Evolutionary conservation across 2,888 invertebrate genomes (phyloP).

Genomic region (Hecatera dysodea): DNA sequence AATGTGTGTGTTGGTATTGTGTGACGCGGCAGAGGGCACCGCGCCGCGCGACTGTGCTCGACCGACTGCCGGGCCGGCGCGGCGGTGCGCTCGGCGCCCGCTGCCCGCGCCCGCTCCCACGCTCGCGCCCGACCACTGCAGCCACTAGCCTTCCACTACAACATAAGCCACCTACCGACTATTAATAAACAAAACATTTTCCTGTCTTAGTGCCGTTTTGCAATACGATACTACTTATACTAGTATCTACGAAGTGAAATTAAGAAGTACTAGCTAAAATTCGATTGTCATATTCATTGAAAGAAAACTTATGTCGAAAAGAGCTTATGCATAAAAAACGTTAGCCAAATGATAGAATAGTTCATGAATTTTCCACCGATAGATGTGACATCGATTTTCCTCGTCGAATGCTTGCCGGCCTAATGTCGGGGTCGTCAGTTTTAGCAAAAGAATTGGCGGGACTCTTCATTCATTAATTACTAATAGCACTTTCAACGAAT

Average conservation of each 20-base stretch:
- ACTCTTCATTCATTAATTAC: slow-evolving; percentile 36
- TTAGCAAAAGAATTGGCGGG: slow-evolving; percentile 18
- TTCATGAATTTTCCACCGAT: slow-evolving; percentile 32
- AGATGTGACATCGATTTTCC: slow-evolving; percentile 40
- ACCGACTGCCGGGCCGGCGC: slow-evolving; percentile 57
- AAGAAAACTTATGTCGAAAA: slow-evolving; percentile 6
- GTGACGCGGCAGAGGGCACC: slow-evolving; percentile 47
- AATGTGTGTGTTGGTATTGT: slow-evolving; percentile 40
- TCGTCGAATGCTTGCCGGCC: slow-evolving; percentile 12
- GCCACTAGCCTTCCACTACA: slow-evolving; percentile 32
- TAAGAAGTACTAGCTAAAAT: background rate
- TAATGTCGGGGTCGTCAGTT: slow-evolving; percentile 18
- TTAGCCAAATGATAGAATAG: slow-evolving; percentile 5
- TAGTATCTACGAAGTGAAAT: background rate
- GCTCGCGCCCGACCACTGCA: slow-evolving; percentile 45
- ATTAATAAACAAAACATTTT: slow-evolving; percentile 45
- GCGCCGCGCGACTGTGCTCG: slow-evolving; percentile 61
- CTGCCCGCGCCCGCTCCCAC: slow-evolving; percentile 33
- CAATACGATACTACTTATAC: background rate
- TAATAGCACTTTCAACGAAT: background rate
- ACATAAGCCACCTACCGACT: slow-evolving; percentile 31
- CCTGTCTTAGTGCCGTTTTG: background rate
- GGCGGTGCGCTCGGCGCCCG: slow-evolving; percentile 23
- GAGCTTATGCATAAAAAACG: slow-evolving; percentile 15
- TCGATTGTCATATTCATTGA: slow-evolving; percentile 3